Conservation (phyloP, 1,140 invertebrate genomes). For the Spodoptera frugiperda region DNA sequence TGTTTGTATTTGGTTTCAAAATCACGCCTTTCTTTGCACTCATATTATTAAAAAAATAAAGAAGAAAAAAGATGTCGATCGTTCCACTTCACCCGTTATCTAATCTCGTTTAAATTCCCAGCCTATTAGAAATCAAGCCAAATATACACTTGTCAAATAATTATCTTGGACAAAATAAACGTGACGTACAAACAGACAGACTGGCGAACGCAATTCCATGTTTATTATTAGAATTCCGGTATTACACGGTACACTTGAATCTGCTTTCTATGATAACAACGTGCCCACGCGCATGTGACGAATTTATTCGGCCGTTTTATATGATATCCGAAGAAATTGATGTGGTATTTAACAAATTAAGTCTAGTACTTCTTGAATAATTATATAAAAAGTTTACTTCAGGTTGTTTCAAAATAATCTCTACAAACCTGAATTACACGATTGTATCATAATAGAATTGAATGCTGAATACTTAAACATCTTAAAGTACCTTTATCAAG, state of each 20-base stretch:
- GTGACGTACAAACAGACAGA: constrained; percentile 44
- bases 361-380: no score
- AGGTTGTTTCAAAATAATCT: no score
- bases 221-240: constrained; percentile 74
- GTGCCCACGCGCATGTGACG: constrained; percentile 63
- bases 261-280: constrained; percentile 78
- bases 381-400: no score
- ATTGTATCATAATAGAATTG: no score
- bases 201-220: constrained; percentile 55
- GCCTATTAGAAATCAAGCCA: constrained; percentile 41
- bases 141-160: constrained; percentile 40
- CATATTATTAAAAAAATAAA: background rate
- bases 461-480: no score
- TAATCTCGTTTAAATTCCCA: constrained; percentile 19
- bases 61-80: no score
- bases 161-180: constrained; percentile 48
- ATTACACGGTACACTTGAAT: constrained; percentile 73
- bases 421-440: no score
- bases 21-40: background rate
- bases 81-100: background rate
- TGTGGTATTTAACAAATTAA: no score
- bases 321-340: constrained; percentile 45
- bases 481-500: no score
- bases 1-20: background rate
- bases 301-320: constrained; percentile 58